Evolutionary conservation across 2,113 vertebrate species (phyloP).

Genomic region (Jacana jacana): DNA sequence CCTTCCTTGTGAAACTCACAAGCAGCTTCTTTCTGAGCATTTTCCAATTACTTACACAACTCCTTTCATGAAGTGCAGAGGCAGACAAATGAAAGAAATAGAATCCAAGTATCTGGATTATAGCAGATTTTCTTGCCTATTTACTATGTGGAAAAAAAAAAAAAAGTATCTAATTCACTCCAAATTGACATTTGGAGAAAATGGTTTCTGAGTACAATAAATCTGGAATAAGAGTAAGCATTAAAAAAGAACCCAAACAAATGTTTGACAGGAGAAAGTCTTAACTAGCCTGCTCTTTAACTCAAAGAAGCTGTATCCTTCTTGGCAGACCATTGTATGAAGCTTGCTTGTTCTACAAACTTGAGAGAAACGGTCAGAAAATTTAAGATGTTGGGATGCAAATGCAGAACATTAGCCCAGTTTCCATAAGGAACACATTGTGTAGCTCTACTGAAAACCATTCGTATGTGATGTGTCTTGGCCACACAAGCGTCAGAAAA

Average conservation of each 20-base stretch:
- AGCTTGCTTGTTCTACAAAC: too few relatives aligned
- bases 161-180: background rate
- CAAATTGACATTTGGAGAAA: background rate
- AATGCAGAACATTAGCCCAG: background rate
- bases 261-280: background rate
- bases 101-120: background rate
- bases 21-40: background rate
- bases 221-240: background rate
- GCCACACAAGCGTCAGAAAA: background rate
- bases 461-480: background rate
- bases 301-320: background rate
- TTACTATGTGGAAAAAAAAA: background rate
- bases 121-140: background rate
- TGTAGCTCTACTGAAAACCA: background rate
- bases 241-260: background rate
- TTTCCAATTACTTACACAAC: background rate
- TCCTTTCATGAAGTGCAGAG: background rate
- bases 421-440: background rate
- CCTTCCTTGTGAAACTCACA: background rate
- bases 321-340: too few relatives aligned
- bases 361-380: background rate
- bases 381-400: background rate
- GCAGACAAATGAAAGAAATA: background rate
- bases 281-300: background rate
- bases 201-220: background rate